Evolutionary conservation across 2,113 vertebrate species (phyloP).

Genomic region (Setophaga kirtlandii): DNA sequence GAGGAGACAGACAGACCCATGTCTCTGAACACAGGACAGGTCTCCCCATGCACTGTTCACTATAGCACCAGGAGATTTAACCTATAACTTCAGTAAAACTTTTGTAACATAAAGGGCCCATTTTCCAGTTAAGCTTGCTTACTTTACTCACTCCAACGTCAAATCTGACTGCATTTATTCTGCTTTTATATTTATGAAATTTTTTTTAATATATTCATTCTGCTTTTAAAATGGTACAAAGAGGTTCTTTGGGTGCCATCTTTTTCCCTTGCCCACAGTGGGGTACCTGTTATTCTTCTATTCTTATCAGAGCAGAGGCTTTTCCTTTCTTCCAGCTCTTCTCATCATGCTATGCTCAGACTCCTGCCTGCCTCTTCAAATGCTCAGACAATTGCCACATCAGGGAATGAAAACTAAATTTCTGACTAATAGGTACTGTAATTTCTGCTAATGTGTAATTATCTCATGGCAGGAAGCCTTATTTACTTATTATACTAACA

Average conservation of each 20-base stretch:
- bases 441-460: background rate
- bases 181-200: background rate
- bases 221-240: background rate
- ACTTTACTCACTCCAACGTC: background rate
- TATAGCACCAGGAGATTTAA: background rate
- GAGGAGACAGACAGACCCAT: background rate
- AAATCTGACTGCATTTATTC: background rate
- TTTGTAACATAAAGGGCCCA: background rate
- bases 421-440: background rate
- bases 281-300: background rate
- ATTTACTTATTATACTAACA: constrained; percentile 6
- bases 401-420: background rate
- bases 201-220: background rate
- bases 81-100: background rate
- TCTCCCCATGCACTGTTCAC: background rate
- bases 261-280: background rate
- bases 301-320: background rate
- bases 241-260: background rate
- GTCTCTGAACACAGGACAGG: fast-evolving
- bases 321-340: background rate
- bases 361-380: background rate
- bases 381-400: background rate
- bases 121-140: background rate
- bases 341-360: background rate
- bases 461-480: background rate